phyloP scores from a whole-genome alignment of 2,888 invertebrate genomes.

The Stenoptilia bipunctidactyla region DNA sequence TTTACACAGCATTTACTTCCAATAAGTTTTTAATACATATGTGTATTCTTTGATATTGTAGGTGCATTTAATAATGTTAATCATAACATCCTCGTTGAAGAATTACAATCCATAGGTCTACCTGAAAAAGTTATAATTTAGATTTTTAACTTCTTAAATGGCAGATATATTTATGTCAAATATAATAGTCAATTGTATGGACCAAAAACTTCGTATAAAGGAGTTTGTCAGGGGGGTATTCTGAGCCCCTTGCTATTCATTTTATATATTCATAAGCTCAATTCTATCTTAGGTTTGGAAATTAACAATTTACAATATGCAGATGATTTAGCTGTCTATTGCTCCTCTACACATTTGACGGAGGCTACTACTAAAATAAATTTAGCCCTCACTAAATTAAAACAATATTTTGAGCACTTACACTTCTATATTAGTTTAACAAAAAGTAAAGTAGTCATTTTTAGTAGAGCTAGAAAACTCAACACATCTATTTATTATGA shows the following conservation, averaged over 20 bases:
- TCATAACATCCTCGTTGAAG: constrained; percentile 1
- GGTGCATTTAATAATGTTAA: constrained; percentile 10
- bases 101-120: no score
- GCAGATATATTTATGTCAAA: constrained; percentile 12
- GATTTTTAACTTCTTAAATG: no score
- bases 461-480: neutral
- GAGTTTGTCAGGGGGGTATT: constrained; percentile 14
- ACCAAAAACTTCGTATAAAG: constrained; percentile 8
- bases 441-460: constrained; percentile 3
- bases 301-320: constrained; percentile 12
- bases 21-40: constrained; percentile 2
- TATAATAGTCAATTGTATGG: constrained; percentile 7
- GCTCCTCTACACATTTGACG: neutral
- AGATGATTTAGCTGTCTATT: constrained; percentile 5
- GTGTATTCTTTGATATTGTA: constrained; percentile 9
- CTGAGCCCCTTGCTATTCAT: constrained; percentile 9
- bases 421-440: neutral
- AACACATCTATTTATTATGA: neutral
- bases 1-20: neutral
- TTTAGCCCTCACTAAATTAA: no score
- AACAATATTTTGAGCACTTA: constrained; percentile 2
- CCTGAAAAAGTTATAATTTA: no score
- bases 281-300: constrained; percentile 8
- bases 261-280: constrained; percentile 11
- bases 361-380: neutral